phyloP scores from a whole-genome alignment of 2,888 invertebrate species.

The Brachyopa scutellaris region DNA sequence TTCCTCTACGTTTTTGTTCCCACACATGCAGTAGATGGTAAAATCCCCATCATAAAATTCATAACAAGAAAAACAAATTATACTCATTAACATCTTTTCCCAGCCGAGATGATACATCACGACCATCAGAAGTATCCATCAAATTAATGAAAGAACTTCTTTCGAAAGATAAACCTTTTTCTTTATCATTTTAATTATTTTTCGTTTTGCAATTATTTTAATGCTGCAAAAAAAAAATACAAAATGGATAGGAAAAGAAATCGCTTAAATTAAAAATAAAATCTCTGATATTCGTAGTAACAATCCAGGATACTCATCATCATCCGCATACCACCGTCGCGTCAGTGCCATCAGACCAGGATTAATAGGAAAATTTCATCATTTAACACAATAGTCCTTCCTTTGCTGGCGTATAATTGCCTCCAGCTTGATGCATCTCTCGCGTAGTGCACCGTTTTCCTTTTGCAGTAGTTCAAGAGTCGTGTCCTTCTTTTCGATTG shows the following conservation, averaged over 20 bases:
- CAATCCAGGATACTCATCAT: conserved; percentile 1
- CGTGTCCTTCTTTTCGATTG: conserved; percentile 90
- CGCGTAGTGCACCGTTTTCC: conserved; percentile 87
- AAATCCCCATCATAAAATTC: too few species aligned
- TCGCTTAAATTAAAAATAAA: conserved; percentile 45
- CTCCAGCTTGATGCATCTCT: conserved; percentile 89
- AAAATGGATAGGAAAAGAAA: conserved; percentile 9
- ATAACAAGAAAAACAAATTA: too few species aligned
- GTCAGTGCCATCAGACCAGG: background rate
- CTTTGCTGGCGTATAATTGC: conserved; percentile 89
- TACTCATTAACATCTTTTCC: too few species aligned
- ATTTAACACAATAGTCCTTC: conserved; percentile 85
- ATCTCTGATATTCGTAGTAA: conserved; percentile 33
- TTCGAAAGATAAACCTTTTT: conserved; percentile 16
- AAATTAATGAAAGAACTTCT: conserved; percentile 15
- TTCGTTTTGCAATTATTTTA: conserved; percentile 39
- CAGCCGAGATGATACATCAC: too few species aligned
- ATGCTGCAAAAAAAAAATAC: background rate
- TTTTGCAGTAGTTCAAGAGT: conserved; percentile 88
- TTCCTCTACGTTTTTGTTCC: too few species aligned
- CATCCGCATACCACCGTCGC: background rate
- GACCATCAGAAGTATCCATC: too few species aligned
- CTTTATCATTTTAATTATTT: conserved; percentile 34
- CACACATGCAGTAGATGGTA: too few species aligned
- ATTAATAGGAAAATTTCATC: conserved; percentile 55